Evolutionary conservation across 2,113 vertebrate species (phyloP).

Genomic region (Balaeniceps rex): DNA sequence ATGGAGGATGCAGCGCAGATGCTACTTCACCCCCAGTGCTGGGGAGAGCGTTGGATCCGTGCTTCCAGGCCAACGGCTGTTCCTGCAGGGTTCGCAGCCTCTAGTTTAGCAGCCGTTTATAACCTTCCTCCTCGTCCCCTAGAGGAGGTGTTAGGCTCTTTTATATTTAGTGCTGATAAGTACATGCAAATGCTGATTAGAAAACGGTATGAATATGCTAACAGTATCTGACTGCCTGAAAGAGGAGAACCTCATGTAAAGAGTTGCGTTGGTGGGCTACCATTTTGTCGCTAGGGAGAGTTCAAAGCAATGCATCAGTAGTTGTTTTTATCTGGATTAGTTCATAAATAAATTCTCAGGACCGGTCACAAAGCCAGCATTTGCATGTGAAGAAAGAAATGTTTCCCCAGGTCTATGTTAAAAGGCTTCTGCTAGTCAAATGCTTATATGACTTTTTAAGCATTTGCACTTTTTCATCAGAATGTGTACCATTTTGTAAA

Average conservation of each 20-base stretch:
- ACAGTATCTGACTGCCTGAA: background rate
- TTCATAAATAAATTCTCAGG: background rate
- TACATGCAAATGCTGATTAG: background rate
- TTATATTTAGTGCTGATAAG: background rate
- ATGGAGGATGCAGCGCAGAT: rapidly evolving
- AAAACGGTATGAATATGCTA: background rate
- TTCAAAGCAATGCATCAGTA: background rate
- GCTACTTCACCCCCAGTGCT: background rate
- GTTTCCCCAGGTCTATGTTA: background rate
- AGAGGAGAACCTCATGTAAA: background rate
- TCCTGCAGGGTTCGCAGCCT: background rate
- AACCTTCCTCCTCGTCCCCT: background rate
- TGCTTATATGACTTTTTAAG: background rate
- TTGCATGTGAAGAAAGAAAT: background rate
- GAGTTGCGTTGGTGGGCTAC: background rate
- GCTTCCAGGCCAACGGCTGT: background rate
- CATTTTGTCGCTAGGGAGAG: background rate
- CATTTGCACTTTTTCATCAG: background rate
- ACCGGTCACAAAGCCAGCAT: background rate
- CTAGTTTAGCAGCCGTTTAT: background rate
- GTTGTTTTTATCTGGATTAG: background rate
- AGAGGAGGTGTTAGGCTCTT: background rate
- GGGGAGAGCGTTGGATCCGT: background rate
- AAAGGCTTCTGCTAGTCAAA: background rate
- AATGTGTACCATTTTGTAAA: background rate